Percentiles rank a stretch among this genome's conserved stretches.
Conservation (phyloP, 2,888 invertebrate genomes). For the Microctonus hyperodae region DNA sequence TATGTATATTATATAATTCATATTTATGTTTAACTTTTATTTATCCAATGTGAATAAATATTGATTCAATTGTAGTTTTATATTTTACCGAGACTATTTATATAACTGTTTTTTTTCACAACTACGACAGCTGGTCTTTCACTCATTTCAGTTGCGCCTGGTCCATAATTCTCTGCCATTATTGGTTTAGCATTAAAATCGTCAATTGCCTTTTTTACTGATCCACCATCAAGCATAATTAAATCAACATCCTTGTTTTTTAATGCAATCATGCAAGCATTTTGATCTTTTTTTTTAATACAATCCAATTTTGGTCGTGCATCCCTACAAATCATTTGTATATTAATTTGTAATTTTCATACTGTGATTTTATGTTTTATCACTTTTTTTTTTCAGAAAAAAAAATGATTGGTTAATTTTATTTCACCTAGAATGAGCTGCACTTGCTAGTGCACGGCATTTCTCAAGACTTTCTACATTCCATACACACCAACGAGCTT, state of each 20-base stretch:
- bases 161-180: slow-evolving; percentile 71
- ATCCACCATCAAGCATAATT: slow-evolving; percentile 72
- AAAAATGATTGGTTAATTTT: neutral
- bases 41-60: too few species aligned
- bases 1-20: neutral
- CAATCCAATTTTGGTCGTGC: slow-evolving; percentile 84
- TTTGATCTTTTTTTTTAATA: slow-evolving; percentile 69
- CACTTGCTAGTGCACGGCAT: slow-evolving; percentile 68
- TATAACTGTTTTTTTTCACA: slow-evolving; percentile 68
- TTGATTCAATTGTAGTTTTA: neutral
- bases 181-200: slow-evolving; percentile 71
- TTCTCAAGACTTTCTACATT: slow-evolving; percentile 74
- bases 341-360: neutral
- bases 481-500: slow-evolving; percentile 71
- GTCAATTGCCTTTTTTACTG: slow-evolving; percentile 65
- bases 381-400: neutral
- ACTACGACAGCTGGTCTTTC: slow-evolving; percentile 70
- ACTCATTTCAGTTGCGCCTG: slow-evolving; percentile 66
- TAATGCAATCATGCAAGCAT: slow-evolving; percentile 73
- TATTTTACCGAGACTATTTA: slow-evolving; percentile 63
- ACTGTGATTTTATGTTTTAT: neutral
- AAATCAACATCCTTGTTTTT: slow-evolving; percentile 76
- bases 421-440: slow-evolving; percentile 71
- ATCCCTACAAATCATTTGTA: slow-evolving; percentile 64
- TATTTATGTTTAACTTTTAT: too few species aligned